phyloP scores from a whole-genome alignment of 2,888 invertebrate genomes.

The Dicyrtoma fusca region DNA sequence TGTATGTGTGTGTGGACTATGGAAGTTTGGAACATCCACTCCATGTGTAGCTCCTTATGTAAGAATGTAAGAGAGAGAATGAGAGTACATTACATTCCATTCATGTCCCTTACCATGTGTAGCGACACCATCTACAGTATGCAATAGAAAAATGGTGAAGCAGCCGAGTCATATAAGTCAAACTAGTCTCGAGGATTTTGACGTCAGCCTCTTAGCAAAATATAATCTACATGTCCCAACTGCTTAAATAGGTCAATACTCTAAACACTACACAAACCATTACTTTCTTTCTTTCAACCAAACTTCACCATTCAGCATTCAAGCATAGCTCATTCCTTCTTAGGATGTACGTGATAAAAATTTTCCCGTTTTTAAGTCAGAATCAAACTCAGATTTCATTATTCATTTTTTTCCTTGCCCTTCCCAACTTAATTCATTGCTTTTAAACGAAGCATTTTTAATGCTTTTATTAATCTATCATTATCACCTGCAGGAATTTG shows the following conservation, averaged over 20 bases:
- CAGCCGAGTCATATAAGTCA: not conserved
- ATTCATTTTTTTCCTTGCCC: too few relatives aligned
- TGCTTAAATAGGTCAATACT: constrained; percentile 22
- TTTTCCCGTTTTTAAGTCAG: not conserved
- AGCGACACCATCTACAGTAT: too few relatives aligned
- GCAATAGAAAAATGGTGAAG: not conserved
- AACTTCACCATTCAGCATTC: too few relatives aligned
- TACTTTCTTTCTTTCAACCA: not conserved
- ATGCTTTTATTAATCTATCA: too few relatives aligned
- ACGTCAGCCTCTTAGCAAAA: not conserved
- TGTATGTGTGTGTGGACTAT: too few relatives aligned
- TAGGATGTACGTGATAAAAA: not conserved
- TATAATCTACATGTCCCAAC: constrained; percentile 16
- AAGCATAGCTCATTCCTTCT: not conserved
- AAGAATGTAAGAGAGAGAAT: too few relatives aligned
- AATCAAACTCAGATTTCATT: too few relatives aligned
- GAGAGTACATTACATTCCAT: too few relatives aligned
- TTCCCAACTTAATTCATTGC: not conserved
- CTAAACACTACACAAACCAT: not conserved
- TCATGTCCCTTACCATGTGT: too few relatives aligned
- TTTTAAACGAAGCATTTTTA: too few relatives aligned
- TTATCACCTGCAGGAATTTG: not conserved
- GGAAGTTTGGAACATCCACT: too few relatives aligned
- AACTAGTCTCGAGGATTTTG: not conserved
- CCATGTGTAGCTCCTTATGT: too few relatives aligned